Evolutionary conservation across 2,797 vertebrate species (phyloP), one percentile per base, ranked within the genome.

Genomic region (Anguilla megastoma): DNA sequence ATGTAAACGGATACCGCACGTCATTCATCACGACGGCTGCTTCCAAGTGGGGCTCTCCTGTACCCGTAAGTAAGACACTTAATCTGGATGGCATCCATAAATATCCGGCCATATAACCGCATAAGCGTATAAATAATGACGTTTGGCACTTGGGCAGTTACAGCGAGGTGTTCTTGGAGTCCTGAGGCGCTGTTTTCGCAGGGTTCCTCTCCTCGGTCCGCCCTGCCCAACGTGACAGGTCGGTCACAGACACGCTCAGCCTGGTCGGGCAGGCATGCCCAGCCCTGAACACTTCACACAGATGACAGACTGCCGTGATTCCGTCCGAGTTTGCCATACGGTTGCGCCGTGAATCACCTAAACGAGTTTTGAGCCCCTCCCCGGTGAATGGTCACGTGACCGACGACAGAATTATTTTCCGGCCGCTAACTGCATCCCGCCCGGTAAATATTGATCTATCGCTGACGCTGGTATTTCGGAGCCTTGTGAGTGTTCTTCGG

Each of bases 211-310:
- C 41, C 41, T 45, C 41, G 41, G 41, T 45, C 41, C 41, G 4
- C 41, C 41, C 41, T 45, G 41, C 3, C 41, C 41, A 1, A 5
- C 95, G 94, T 95, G 94, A 94, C 93, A 94, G 41, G 93, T 93
- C 93, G 93, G 94, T 91, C 91, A 90, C 93, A 94, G 94, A 94
- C 94, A 95, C 95, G 94, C 93, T 92, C 92, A 91, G 95, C 89
- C 88, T 94, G 94, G 94, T 95, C 94, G 93, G 94, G 95, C 95
- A 95, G 95, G 95, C 95, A 95, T 95, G 95, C 94, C 92, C 94
- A 95, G 91, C 93, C 95, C 94, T 95, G 94, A 96, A 95, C 93
- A 93, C 92, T 94, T 94, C 93, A 92, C 94, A 94, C 94, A 95
- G 93, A 95, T 95, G 95, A 96, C 93, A 90, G 94, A 96, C 90